Percentiles rank a stretch among this genome's conserved stretches.
These are phyloP conservation scores for Paragorgia papillata DNA, from an alignment of 92 coral and sea anemone genomes.

Conservation along the genomic window DNA sequence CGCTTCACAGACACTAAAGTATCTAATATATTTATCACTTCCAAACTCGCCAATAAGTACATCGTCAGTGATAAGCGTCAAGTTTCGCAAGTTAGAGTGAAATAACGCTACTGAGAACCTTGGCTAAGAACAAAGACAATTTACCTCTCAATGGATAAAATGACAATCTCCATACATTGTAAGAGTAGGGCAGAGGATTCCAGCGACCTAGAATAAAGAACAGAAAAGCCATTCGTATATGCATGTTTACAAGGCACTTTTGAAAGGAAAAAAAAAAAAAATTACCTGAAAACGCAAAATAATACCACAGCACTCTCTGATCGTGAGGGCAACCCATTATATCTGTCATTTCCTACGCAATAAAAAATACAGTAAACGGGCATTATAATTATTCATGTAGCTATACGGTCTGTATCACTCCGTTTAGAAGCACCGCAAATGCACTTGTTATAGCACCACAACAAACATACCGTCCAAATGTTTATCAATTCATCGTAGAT, in stretches of 20 bases:
- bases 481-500: slow-evolving; percentile 21
- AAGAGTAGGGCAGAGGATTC: slow-evolving; percentile 32
- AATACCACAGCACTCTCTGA: slow-evolving; percentile 34
- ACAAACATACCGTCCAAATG: slow-evolving; percentile 22
- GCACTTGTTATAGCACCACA: neutral
- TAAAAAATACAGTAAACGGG: neutral
- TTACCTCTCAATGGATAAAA: slow-evolving; percentile 18
- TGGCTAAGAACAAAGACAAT: no score
- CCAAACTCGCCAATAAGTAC: no score
- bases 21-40: no score
- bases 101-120: no score
- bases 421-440: no score
- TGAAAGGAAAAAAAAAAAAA: no score
- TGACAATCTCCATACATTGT: slow-evolving; percentile 38
- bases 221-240: neutral
- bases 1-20: no score
- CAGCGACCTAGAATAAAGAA: slow-evolving; percentile 26
- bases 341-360: slow-evolving; percentile 31
- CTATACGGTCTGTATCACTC: no score
- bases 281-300: slow-evolving; percentile 31
- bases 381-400: no score
- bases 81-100: no score
- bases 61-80: no score
- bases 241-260: no score
- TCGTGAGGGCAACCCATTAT: slow-evolving; percentile 34